Base-by-base conservation (phyloP, 2,797 vertebrate species). In the Intellagama lesueurii region DNA sequence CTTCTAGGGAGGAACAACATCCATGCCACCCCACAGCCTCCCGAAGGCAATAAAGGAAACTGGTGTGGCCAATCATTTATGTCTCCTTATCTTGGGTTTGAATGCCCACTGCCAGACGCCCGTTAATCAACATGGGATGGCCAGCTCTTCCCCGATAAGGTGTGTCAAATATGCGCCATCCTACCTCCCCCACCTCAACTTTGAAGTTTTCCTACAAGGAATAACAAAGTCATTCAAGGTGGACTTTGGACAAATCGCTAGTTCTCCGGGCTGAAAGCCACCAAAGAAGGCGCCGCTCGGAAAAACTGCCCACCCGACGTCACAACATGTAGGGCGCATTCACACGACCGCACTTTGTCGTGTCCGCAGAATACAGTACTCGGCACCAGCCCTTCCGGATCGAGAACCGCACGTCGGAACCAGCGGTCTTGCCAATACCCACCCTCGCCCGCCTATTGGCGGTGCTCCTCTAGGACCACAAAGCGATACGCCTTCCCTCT, bases 121-220 rank as follows among this genome's bases (percentile, higher is more conserved):
- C 85, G 90, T 92, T 92, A 92, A 92, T 92, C 95, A 93, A 90
- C 92, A 94, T 89, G 89, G 87, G 90, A 90, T 95, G 91, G 89
- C 91, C 92, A 83, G 91, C 75, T 85, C 92, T 86, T 92, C 90
- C 93, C 89, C 90, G 90, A 92, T 91, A 92, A 95, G 85, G 60
- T 73, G 60, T 32, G 52, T 47, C 32, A 2, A 73, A 79, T 14
- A 2, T 17, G 52, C 2, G 14, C 2, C 26, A 3, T 47, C 7
- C 44, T 32, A 22, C 9, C 19, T 7, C 4, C 26, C 12, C 47
- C 77, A 60, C 52, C 40, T 32, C 3, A 35, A 17, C 40, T 22
- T 32, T 28, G 80, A 76, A 66, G 30, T 66, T 66, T 81, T 72
- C 83, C 22, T 76, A 49, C 19, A 28, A 26, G 64, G 28, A 2